phyloP scores from a whole-genome alignment of 2,797 vertebrate species.

The Molossus alvarezi region DNA sequence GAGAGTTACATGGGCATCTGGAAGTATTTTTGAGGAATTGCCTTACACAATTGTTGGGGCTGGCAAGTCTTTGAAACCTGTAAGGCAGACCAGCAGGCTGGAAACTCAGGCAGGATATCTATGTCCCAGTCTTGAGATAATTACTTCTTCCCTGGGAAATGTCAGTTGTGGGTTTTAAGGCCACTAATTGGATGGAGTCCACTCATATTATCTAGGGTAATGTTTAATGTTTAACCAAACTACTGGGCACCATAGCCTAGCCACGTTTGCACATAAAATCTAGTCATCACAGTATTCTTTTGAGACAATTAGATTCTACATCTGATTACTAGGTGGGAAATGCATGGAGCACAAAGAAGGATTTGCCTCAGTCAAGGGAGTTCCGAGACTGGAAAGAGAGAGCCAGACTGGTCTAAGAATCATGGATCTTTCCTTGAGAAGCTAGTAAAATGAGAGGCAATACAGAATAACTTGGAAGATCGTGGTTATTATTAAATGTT shows the following conservation, averaged over 20 bases:
- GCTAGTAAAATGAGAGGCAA: constrained; percentile 13
- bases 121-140: neutral
- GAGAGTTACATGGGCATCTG: too few relatives aligned
- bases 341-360: neutral
- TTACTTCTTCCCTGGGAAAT: constrained; percentile 29
- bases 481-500: constrained; percentile 32
- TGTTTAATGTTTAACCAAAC: neutral
- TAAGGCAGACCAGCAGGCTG: neutral
- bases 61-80: constrained; percentile 35
- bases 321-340: neutral
- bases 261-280: neutral
- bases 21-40: neutral
- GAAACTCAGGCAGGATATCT: neutral
- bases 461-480: neutral
- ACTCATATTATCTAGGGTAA: neutral
- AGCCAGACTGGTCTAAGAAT: neutral
- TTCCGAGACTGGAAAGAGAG: neutral
- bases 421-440: neutral
- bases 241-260: neutral
- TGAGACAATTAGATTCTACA: neutral
- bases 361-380: constrained; percentile 26
- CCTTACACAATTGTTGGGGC: neutral
- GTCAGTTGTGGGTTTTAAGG: neutral
- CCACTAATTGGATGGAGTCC: neutral
- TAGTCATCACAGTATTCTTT: neutral